phyloP scores from a whole-genome alignment of 2,797 vertebrate genomes.

The Pipistrellus kuhlii region DNA sequence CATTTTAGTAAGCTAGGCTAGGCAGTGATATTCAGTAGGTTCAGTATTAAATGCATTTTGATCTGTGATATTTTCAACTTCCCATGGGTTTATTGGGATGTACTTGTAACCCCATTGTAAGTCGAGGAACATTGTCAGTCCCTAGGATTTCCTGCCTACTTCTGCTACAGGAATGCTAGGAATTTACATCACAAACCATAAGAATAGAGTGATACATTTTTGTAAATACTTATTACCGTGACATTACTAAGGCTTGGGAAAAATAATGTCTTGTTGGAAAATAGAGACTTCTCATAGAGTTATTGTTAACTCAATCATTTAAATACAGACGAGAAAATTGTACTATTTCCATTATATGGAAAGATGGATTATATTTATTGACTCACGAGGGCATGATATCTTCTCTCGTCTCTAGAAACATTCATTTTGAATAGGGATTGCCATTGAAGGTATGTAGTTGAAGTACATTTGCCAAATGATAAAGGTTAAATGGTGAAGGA shows the following conservation, averaged over 20 bases:
- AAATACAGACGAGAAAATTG: slow-evolving; percentile 20
- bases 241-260: not conserved
- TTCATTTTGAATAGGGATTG: slow-evolving; percentile 35
- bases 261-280: slow-evolving; percentile 39
- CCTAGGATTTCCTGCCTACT: not conserved
- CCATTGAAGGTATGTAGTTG: not conserved
- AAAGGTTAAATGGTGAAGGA: slow-evolving; percentile 26
- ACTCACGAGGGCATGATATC: not conserved
- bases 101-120: not conserved
- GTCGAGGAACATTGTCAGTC: not conserved
- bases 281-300: slow-evolving; percentile 32
- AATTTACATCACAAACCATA: slow-evolving; percentile 29
- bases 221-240: slow-evolving; percentile 10
- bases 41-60: not conserved
- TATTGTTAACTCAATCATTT: not conserved
- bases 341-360: slow-evolving; percentile 36
- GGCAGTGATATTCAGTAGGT: not conserved
- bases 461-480: slow-evolving; percentile 48
- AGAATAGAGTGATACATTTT: not conserved
- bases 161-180: not conserved
- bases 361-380: slow-evolving; percentile 63
- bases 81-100: not conserved
- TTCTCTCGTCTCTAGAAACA: slow-evolving; percentile 55
- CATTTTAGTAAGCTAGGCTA: not conserved
- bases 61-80: not conserved